A percentile compares a stretch with the other conserved stretches of the same genome.
Evolutionary conservation across 2,888 invertebrate species (phyloP).

Genomic region (Sturmia bella): DNA sequence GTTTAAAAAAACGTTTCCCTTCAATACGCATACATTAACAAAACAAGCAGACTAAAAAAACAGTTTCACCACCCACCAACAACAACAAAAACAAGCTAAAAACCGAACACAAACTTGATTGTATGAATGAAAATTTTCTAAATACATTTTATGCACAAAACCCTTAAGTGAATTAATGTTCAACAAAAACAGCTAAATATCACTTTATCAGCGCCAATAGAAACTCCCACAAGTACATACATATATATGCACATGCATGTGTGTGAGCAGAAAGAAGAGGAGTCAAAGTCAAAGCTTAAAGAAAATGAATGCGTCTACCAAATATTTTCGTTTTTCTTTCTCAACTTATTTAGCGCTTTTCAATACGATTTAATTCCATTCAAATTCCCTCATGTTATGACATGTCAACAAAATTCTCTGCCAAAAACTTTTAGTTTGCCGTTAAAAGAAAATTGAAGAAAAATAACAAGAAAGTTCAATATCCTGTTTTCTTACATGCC

Average conservation of each 20-base stretch:
- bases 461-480: constrained; percentile 57
- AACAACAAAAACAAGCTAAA: constrained; percentile 8
- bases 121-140: constrained; percentile 28
- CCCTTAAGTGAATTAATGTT: constrained; percentile 26
- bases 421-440: constrained; percentile 60
- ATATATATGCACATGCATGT: neutral
- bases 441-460: neutral
- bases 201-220: constrained; percentile 20
- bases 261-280: neutral
- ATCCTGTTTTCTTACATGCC: constrained; percentile 60
- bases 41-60: too few relatives aligned
- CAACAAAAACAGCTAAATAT: constrained; percentile 20
- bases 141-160: constrained; percentile 55
- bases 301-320: constrained; percentile 30
- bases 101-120: neutral
- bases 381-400: constrained; percentile 30
- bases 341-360: constrained; percentile 36
- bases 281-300: constrained; percentile 2
- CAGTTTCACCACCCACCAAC: neutral
- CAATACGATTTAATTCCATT: constrained; percentile 36
- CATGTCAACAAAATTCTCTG: constrained; percentile 65
- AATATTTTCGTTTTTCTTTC: constrained; percentile 33
- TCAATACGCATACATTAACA: constrained; percentile 79
- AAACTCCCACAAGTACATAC: constrained; percentile 30
- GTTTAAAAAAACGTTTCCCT: too few relatives aligned